phyloP scores from a whole-genome alignment of 2,797 vertebrate genomes.

The Melanotaenia parkinsoni region DNA sequence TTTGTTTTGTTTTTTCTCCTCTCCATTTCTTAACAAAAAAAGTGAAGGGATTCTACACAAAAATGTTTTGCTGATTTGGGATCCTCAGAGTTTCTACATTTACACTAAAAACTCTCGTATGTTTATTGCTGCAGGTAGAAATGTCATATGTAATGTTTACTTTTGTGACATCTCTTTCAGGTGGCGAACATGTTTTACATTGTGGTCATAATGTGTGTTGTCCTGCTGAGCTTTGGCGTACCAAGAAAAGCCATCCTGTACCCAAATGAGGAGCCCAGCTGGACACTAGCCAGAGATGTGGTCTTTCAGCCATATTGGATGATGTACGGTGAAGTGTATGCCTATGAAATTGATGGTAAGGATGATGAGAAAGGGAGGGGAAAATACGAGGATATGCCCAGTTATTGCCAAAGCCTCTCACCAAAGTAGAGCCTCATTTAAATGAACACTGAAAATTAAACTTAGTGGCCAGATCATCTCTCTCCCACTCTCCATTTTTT shows the following conservation, averaged over 20 bases:
- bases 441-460: conserved; percentile 62
- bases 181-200: conserved; percentile 99
- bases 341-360: conserved; percentile 99
- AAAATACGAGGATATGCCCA: conserved; percentile 54
- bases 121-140: neutral
- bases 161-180: conserved; percentile 74
- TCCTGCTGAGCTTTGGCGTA: conserved; percentile 96
- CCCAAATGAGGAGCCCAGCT: conserved; percentile 90
- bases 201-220: conserved; percentile 97
- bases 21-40: neutral
- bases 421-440: conserved; percentile 52
- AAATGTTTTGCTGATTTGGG: conserved; percentile 8
- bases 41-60: neutral
- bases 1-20: neutral
- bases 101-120: neutral
- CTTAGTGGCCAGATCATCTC: conserved; percentile 37
- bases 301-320: conserved; percentile 99
- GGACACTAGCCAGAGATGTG: conserved; percentile 94
- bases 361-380: conserved; percentile 51
- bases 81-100: conserved; percentile 11
- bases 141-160: neutral
- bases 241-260: conserved; percentile 97
- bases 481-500: conserved; percentile 24
- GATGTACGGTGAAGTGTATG: conserved; percentile 99
- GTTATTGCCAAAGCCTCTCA: conserved; percentile 51